These are phyloP conservation scores for Gobiocypris rarus DNA, from an alignment of 2,113 vertebrate species.

Conservation along the genomic window DNA sequence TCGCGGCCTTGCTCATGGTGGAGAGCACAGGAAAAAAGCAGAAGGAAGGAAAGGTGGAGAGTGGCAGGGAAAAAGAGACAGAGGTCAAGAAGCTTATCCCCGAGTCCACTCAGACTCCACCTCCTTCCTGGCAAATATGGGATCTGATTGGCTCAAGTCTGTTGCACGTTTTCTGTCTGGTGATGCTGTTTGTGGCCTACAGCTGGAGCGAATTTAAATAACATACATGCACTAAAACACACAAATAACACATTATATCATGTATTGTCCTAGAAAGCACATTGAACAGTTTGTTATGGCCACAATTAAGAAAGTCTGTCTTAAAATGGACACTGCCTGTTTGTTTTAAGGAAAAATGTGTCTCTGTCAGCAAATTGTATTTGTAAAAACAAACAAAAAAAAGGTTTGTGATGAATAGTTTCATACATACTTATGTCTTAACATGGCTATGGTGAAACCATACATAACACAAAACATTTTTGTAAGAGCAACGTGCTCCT, in stretches of 20 bases:
- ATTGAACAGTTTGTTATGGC: neutral
- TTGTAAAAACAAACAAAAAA: neutral
- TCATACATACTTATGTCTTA: neutral
- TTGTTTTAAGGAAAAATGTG: neutral
- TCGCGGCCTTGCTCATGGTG: conserved; percentile 80
- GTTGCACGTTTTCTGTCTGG: conserved; percentile 89
- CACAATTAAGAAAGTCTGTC: neutral
- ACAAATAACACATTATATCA: conserved; percentile 6
- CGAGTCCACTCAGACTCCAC: conserved; percentile 77
- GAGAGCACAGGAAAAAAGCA: conserved; percentile 60
- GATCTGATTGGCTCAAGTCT: conserved; percentile 92
- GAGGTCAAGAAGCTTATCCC: conserved; percentile 29
- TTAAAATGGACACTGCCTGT: neutral
- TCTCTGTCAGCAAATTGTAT: neutral
- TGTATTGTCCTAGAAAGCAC: conserved; percentile 11
- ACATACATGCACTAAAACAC: conserved; percentile 45
- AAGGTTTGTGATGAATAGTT: neutral
- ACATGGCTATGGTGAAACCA: neutral
- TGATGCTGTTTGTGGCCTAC: conserved; percentile 89
- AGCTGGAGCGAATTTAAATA: conserved; percentile 89
- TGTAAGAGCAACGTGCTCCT: neutral
- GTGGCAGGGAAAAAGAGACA: conserved; percentile 30
- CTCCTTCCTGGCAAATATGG: conserved; percentile 88
- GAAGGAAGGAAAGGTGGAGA: conserved; percentile 62
- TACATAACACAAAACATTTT: neutral